A percentile compares a stretch with the other conserved stretches of the same genome.
Evolutionary conservation across 2,113 vertebrate species (phyloP).

Genomic region (Marmota monax): DNA sequence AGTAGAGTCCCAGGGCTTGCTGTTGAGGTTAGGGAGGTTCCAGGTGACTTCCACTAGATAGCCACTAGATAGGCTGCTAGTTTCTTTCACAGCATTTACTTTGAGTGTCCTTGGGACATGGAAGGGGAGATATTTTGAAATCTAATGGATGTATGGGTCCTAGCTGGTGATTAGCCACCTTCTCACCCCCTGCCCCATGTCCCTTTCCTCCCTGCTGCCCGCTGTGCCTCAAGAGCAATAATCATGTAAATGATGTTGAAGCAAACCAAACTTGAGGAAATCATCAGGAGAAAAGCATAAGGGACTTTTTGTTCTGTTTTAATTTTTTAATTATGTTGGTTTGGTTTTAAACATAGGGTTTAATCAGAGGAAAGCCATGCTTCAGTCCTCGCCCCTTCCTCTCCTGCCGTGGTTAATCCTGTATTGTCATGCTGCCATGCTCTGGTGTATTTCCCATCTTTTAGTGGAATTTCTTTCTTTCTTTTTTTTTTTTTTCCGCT

Average conservation of each 20-base stretch:
- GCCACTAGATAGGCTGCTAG: neutral
- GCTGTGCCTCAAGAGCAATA: neutral
- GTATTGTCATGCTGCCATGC: neutral
- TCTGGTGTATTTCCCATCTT: neutral
- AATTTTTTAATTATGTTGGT: neutral
- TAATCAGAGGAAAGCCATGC: slow-evolving; percentile 19
- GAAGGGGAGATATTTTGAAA: neutral
- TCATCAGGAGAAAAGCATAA: neutral
- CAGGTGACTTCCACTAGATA: neutral
- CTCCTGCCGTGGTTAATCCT: neutral
- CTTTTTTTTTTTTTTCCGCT: neutral
- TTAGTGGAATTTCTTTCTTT: neutral
- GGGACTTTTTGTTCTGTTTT: neutral
- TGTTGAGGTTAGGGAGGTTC: neutral
- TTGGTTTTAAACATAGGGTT: slow-evolving; percentile 33
- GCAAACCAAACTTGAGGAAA: neutral
- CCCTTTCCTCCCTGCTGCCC: neutral
- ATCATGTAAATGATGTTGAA: neutral
- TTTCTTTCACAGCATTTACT: neutral
- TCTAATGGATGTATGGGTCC: neutral
- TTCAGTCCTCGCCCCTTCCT: neutral
- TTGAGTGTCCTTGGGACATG: neutral
- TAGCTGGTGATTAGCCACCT: neutral
- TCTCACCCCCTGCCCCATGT: neutral
- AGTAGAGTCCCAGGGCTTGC: neutral